These are phyloP conservation scores for Xerus inauris DNA, from an alignment of 2,113 vertebrate species.

Conservation along the genomic window DNA sequence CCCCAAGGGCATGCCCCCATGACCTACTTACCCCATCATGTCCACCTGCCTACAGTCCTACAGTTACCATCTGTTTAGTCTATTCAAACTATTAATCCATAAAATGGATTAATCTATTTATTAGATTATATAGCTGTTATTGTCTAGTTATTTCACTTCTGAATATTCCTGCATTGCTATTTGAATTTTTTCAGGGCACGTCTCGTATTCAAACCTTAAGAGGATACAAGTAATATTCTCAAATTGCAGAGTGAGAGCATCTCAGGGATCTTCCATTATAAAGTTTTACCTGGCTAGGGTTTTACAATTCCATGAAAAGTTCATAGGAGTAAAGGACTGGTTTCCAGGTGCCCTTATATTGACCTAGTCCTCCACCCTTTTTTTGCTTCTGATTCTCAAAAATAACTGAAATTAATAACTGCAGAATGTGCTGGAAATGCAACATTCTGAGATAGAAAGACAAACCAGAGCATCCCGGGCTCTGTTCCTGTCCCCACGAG, in stretches of 20 bases:
- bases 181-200: not conserved
- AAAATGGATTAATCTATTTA: too few species aligned
- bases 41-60: too few species aligned
- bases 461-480: not conserved
- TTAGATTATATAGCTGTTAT: too few species aligned
- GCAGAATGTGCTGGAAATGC: accelerated
- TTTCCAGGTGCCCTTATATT: not conserved
- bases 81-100: too few species aligned
- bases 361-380: too few species aligned
- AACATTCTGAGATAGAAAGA: not conserved
- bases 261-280: not conserved
- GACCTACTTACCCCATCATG: too few species aligned
- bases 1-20: too few species aligned
- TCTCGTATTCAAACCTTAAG: not conserved
- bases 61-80: too few species aligned
- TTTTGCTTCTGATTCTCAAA: not conserved
- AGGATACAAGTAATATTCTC: not conserved
- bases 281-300: not conserved
- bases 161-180: too few species aligned
- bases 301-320: not conserved
- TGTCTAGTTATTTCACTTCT: too few species aligned
- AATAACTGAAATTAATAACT: not conserved
- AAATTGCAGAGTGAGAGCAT: not conserved
- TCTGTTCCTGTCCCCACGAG: not conserved
- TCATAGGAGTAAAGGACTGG: not conserved